Base-by-base conservation (phyloP, 2,888 invertebrate genomes). In the Xylota segnis region DNA sequence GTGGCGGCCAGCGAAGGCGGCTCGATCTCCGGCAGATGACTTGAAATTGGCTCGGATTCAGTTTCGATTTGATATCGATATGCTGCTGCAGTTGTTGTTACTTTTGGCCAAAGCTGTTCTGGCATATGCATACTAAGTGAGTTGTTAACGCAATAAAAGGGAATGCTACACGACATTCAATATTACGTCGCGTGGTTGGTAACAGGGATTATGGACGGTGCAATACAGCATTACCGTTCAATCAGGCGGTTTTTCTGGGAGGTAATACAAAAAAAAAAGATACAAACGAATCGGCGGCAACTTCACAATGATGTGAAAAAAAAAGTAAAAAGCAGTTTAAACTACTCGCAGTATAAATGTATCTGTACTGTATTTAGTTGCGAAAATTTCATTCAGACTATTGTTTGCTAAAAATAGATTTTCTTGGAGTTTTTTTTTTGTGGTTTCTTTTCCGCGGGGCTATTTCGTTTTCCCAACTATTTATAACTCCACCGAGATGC, bases 391-490 rank as follows among this genome's bases (percentile, higher is more conserved):
- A 79, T 79, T 79, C 50, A 84, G 70, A 70, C 70, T 75, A 79
- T 75, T 75, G 59, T 75, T 84, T 4, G 63, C 79, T 84, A 66
- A 84, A 84, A 79, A 84, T 84, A 84, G 79, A 79, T 59, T 75
- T 79, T 52, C 59, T 58, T 70, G n/a, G 58, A 45, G 56, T 63
- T 59, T 47, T 58, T 63, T 59, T 47, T 58, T 65, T 66, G 34
- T 34, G 27, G 47, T 52, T 59, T 34, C 59, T 27, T 59, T 66
- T 40, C 47, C 50, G 72, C 14, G 32, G 47, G 47, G 47, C 70
- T 34, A 83, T 83, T 68, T 72, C 40, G 37, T 72, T 79, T 72
- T 72, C 16, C 40, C 47, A 78, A 77, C 79, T 79, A 84, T 84
- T 84, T 79, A 65, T 79, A 84, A 71, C 79, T 59, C 43, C 43